Conservation (phyloP, 2,797 vertebrate species). For the Tachyglossus aculeatus region DNA sequence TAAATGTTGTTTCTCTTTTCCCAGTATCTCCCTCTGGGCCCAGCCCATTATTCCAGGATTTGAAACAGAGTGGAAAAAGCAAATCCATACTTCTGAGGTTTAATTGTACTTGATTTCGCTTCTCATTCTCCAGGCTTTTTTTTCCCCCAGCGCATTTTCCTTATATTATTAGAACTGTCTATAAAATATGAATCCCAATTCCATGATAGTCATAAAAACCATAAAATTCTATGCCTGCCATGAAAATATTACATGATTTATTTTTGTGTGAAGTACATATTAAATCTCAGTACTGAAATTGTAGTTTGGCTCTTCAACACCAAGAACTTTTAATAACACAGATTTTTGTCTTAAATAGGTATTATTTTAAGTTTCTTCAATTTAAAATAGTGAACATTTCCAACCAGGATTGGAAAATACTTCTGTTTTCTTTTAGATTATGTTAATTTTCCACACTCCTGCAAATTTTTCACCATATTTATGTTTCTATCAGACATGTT, state of each 20-base stretch:
- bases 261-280: conserved; percentile 69
- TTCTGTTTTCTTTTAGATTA: conserved; percentile 60
- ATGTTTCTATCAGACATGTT: conserved; percentile 64
- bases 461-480: conserved; percentile 57
- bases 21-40: no score
- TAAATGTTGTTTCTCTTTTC: no score
- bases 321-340: conserved; percentile 64
- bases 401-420: conserved; percentile 29
- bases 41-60: not conserved
- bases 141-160: conserved; percentile 62
- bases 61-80: not conserved
- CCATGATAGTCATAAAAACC: conserved; percentile 76
- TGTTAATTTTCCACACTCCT: conserved; percentile 63
- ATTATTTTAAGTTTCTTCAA: conserved; percentile 58
- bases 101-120: conserved; percentile 38
- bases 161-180: conserved; percentile 68
- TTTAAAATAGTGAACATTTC: conserved; percentile 51
- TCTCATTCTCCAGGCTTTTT: conserved; percentile 33
- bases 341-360: conserved; percentile 51
- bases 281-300: conserved; percentile 60
- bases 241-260: conserved; percentile 78
- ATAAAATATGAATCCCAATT: conserved; percentile 79
- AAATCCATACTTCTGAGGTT: conserved; percentile 8
- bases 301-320: conserved; percentile 65
- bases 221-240: conserved; percentile 78